These are phyloP conservation scores for Drosophila meridionalis DNA, from an alignment of 2,888 invertebrate genomes.

Conservation along the genomic window DNA sequence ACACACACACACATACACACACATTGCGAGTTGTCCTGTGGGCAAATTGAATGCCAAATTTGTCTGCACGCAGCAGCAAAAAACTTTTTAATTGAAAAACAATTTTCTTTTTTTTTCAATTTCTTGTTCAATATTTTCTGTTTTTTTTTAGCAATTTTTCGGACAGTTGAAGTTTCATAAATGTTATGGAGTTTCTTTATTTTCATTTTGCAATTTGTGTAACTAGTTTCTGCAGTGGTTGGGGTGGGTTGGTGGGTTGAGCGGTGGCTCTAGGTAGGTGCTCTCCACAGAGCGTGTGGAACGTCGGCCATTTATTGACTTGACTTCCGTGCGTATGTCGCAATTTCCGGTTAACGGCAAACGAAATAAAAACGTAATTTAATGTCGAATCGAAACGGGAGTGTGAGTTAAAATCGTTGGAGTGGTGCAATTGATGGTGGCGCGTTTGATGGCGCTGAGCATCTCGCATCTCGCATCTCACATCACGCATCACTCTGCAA, in stretches of 20 bases:
- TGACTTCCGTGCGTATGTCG: constrained; percentile 82
- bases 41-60: constrained; percentile 76
- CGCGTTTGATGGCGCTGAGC: constrained; percentile 27
- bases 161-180: constrained; percentile 71
- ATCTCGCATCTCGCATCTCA: constrained; percentile 25
- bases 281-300: constrained; percentile 7
- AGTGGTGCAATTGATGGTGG: constrained; percentile 28
- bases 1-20: background rate
- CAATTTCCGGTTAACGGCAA: constrained; percentile 80
- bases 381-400: constrained; percentile 52
- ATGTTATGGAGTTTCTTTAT: constrained; percentile 55
- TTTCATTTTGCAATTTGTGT: constrained; percentile 52
- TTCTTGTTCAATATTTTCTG: constrained; percentile 55
- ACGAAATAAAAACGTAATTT: constrained; percentile 80
- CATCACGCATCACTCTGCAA: constrained; percentile 35
- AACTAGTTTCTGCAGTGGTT: constrained; percentile 64
- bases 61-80: constrained; percentile 70
- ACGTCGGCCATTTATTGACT: constrained; percentile 73
- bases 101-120: constrained; percentile 50
- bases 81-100: constrained; percentile 78
- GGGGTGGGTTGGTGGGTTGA: background rate
- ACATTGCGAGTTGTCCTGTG: constrained; percentile 52
- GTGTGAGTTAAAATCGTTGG: constrained; percentile 20
- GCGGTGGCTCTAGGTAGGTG: background rate
- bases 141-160: constrained; percentile 35